Evolutionary conservation across 2,888 invertebrate genomes (phyloP).

Genomic region (Hirtodrosophila trivittata): DNA sequence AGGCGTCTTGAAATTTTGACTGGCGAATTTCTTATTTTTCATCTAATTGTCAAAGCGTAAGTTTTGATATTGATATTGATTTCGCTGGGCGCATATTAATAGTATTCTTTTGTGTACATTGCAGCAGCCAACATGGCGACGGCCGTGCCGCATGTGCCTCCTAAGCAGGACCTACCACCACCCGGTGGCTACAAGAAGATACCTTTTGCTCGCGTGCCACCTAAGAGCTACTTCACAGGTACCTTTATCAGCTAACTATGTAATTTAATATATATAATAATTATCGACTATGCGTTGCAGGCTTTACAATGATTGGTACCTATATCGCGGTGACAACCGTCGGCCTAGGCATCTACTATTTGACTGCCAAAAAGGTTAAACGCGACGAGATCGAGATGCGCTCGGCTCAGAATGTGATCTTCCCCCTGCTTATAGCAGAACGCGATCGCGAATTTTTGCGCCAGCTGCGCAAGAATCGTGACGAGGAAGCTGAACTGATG

Average conservation of each 20-base stretch:
- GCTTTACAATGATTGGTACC: slow-evolving; percentile 87
- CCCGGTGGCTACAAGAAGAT: slow-evolving; percentile 94
- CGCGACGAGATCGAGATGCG: slow-evolving; percentile 89
- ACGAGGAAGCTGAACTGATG: slow-evolving; percentile 94
- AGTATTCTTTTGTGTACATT: not conserved
- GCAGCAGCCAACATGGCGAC: slow-evolving; percentile 66
- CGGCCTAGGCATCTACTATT: slow-evolving; percentile 86
- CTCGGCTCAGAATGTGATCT: slow-evolving; percentile 90
- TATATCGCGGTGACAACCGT: slow-evolving; percentile 86
- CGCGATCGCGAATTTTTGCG: slow-evolving; percentile 93
- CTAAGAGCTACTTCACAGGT: slow-evolving; percentile 90
- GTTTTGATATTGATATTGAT: no score
- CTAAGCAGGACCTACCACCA: slow-evolving; percentile 96
- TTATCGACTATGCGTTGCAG: slow-evolving; percentile 79
- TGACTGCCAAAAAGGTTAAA: slow-evolving; percentile 85
- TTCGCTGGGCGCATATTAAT: not conserved
- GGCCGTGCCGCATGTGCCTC: slow-evolving; percentile 80
- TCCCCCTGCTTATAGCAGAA: slow-evolving; percentile 92
- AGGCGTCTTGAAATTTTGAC: slow-evolving; percentile 66
- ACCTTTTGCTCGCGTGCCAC: slow-evolving; percentile 88
- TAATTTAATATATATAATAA: not conserved
- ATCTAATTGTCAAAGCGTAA: not conserved
- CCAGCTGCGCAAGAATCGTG: slow-evolving; percentile 91
- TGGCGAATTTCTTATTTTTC: slow-evolving; percentile 39
- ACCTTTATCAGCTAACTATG: not conserved